These are phyloP conservation scores for Odontocerum albicorne DNA, from an alignment of 2,888 invertebrate species.

Conservation along the genomic window DNA sequence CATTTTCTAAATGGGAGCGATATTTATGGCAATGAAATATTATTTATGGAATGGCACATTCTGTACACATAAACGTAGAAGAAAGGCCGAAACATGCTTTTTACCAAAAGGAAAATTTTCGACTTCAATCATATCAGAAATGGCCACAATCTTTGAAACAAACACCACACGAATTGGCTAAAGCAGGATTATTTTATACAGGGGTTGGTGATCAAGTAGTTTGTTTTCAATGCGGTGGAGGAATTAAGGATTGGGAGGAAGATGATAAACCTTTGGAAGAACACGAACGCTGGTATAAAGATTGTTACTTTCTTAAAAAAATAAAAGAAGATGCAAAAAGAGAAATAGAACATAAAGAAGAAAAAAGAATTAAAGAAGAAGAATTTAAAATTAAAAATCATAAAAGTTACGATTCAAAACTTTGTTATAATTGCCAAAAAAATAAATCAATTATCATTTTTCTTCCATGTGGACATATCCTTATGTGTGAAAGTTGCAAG, in stretches of 20 bases:
- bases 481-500: too few relatives aligned
- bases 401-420: too few relatives aligned
- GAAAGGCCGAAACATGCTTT: neutral
- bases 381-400: too few relatives aligned
- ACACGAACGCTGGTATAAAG: conserved; percentile 89
- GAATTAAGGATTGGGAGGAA: conserved; percentile 90
- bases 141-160: conserved; percentile 85
- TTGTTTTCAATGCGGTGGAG: conserved; percentile 93
- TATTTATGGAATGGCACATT: too few relatives aligned
- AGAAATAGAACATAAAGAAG: too few relatives aligned
- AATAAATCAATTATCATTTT: neutral
- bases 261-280: conserved; percentile 93
- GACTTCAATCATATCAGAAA: conserved; percentile 69
- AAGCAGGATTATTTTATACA: conserved; percentile 91
- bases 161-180: conserved; percentile 76
- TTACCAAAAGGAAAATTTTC: conserved; percentile 62
- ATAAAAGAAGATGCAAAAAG: too few relatives aligned
- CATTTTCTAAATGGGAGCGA: too few relatives aligned
- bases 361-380: too few relatives aligned
- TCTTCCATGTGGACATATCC: too few relatives aligned
- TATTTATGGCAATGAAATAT: too few relatives aligned
- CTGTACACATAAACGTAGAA: too few relatives aligned
- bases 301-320: too few relatives aligned
- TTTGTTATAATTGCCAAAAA: conserved; percentile 7
- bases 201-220: conserved; percentile 87